Evolutionary conservation across 2,113 vertebrate genomes (phyloP), one percentile per base, ranked within the genome.

Genomic region (Bombycilla garrulus): DNA sequence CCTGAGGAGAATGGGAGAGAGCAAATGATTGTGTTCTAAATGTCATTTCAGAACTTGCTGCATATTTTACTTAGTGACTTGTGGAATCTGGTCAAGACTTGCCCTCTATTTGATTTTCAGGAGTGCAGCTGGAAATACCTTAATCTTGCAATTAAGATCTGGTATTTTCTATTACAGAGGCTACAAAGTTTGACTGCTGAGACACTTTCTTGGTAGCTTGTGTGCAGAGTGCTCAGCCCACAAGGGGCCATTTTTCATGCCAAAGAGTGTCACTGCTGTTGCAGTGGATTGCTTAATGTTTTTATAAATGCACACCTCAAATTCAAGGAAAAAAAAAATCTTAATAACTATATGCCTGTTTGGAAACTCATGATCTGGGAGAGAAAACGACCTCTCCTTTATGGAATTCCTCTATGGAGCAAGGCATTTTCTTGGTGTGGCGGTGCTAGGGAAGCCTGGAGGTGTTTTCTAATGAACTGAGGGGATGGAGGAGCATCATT

Each of bases 1-100:
- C 58, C 57, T 0, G 5, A 73, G 81, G 84, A 95, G 87, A 86
- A 91, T 3, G 6, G 38, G 51, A 91, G 70, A 92, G 93, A 95
- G 91, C 61, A 94, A 92, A 90, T 77, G 35, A 91, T 84, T 60
- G n/a, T 79, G 45, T 69, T 95, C 88, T 84, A 95, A 96, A 93
- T 89, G 78, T 80, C 81, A 89, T 50, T 87, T 67, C 94, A 91
- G 70, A 92, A 72, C 61, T 93, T 79, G 62, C 73, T 69, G 78
- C 85, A 22, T 92, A 35, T 92, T 92, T 93, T 69, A 40, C 58
- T 33, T 6, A 29, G 56, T 40, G 71, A 94, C 95, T 83, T 86
- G 88, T 96, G 86, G 44, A 47, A 80, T 86, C 79, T 92, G 79
- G 76, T 93, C 79, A 80, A 92, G 93, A 64, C 78, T 79, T 94